Percentiles rank a stretch among this genome's conserved stretches.
Conservation (phyloP, 1,140 invertebrate species). For the Samia ricini region DNA sequence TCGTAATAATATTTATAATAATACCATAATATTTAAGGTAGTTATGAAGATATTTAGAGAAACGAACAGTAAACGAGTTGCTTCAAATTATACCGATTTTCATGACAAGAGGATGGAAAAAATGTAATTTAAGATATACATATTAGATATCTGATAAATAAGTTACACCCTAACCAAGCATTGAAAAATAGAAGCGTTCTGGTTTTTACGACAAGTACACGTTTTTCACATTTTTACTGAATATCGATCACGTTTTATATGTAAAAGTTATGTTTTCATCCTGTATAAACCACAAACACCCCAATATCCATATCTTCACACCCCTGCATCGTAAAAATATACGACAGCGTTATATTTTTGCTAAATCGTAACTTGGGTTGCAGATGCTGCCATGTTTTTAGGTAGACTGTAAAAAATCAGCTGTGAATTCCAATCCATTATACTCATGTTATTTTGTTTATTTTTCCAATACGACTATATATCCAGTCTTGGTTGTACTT, state of each 20-base stretch:
- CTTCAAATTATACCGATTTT: too few relatives aligned
- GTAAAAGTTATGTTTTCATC: constrained; percentile 28
- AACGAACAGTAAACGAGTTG: too few relatives aligned
- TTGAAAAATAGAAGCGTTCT: too few relatives aligned
- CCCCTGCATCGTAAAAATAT: constrained; percentile 24
- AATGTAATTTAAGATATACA: too few relatives aligned
- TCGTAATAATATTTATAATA: too few relatives aligned
- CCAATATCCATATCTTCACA: constrained; percentile 18
- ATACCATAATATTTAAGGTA: too few relatives aligned
- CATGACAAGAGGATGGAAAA: too few relatives aligned
- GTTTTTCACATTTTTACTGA: background rate
- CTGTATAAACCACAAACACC: constrained; percentile 19
- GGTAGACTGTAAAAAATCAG: background rate
- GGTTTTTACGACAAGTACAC: background rate
- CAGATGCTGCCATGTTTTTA: background rate
- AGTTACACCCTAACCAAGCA: too few relatives aligned
- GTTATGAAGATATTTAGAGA: too few relatives aligned
- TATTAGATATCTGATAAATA: too few relatives aligned
- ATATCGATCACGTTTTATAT: constrained; percentile 12
- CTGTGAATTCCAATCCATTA: background rate
- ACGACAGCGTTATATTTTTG: constrained; percentile 23
- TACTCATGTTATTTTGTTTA: background rate
- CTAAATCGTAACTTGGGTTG: constrained; percentile 16
- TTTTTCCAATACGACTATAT: too few relatives aligned
- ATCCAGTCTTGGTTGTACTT: too few relatives aligned